Evolutionary conservation across 1,140 invertebrate species (phyloP), one percentile per base, ranked within the genome.

Genomic region (Oryzaephilus surinamensis): DNA sequence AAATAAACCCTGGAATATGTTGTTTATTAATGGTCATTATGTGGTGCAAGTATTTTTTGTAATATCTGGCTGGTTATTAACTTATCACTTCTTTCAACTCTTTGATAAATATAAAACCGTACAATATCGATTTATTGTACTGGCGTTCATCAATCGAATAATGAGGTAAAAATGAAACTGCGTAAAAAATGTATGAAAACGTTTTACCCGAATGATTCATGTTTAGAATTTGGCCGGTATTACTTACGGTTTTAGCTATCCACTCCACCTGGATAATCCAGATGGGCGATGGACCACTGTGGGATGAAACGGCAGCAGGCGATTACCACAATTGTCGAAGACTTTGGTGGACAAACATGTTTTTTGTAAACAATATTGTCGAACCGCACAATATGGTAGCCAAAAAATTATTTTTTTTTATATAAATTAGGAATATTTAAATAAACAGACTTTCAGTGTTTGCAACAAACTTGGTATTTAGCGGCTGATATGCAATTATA

Each of bases 281-380:
- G 31, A 15, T 45, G 6, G 43, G 42, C 14, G 29, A 26, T 26
- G 55, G 55, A 19, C 55, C 55, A 6, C 43, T 54, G 12, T 58
- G 54, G 54, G 47, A 57, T 26, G 24, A 39, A 23, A 45, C 51
- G 14, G 32, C 55, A 10, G 51, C 38, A 8, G 33, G 48, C 21
- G 54, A 57, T 33, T 41, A 49, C 11, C 35, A 36, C 34, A 52
- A 56, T 40, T 61, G 59, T 38, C 39, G 55, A 26, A 40, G 52
- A 32, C 56, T 59, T 40, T 52, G 57, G 50, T 61, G 58, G 74
- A 60, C 55, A 0, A 73, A 74, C 52, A 32, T 76, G 0, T 52
- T 76, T 0, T 74, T 72, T 46, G 52, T 76, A n/a, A 74, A 70
- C 46, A 77, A 75, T 52, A 63, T 73, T 20, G 49, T 72, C 11